Evolutionary conservation across 1,140 invertebrate genomes (phyloP), one percentile per base, ranked within the genome.

Genomic region (Drosophila santomea): DNA sequence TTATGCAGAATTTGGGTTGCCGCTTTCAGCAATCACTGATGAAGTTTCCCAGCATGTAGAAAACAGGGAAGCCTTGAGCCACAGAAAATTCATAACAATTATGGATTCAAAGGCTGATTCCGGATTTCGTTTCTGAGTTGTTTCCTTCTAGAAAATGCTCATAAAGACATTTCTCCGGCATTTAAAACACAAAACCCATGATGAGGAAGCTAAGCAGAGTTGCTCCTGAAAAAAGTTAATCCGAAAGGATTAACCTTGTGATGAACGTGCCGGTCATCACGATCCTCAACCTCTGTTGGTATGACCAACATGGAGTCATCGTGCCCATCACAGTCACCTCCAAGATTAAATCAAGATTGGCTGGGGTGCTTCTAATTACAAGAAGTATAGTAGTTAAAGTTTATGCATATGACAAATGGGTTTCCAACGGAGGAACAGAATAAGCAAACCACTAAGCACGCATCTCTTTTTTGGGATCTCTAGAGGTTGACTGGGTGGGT

Each of bases 1-100:
- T 86, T 86, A 86, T 76, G 66, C 83, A 68, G 78, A 75, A 86
- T 86, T 79, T 78, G 78, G 82, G 82, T 86, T 83, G 86, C 75
- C 74, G 72, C 68, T 55, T 59, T 15, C 36, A 41, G 39, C 44
- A 43, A 56, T 47, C 15, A 74, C 47, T 81, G 81, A 78, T 86
- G 78, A 82, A 62, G 64, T 72, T 72, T 72, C 78, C 62, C 74
- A 79, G 58, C 66, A 71, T 74, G 74, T 32, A 7, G 7, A 44
- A 48, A 52, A 44, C 15, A 47, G 55, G 17, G 23, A 58, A 25
- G 35, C 63, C 54, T 20, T 35, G 52, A 50, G 71, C 28, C 28
- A 17, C 41, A 12, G 36, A 52, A 38, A 57, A 69, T 44, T 77
- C 77, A 78, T 60, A 74, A 72, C 80, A 85, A 82, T 79, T 88